Conservation (phyloP, 2,888 invertebrate species). For the Tanytarsus gracilentus region DNA sequence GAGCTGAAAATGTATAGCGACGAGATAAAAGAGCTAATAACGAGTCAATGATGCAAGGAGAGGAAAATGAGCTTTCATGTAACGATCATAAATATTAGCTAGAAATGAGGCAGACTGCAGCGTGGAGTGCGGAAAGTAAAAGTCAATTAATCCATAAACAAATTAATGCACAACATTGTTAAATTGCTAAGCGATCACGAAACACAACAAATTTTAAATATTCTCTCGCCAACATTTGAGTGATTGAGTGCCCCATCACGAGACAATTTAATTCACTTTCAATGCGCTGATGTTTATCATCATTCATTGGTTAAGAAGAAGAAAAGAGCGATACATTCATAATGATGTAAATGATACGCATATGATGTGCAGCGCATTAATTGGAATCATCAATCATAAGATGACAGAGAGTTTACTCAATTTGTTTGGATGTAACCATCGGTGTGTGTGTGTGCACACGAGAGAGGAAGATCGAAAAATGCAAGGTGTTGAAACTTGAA, state of each 20-base stretch:
- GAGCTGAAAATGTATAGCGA: not conserved
- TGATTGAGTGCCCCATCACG: slow-evolving; percentile 21
- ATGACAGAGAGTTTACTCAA: not conserved
- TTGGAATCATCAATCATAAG: slow-evolving; percentile 23
- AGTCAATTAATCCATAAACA: slow-evolving; percentile 26
- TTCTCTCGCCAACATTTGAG: too few species aligned
- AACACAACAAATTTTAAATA: too few species aligned
- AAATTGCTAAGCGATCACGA: not conserved
- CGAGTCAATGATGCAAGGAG: slow-evolving; percentile 14
- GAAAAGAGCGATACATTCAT: too few species aligned
- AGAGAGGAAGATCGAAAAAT: too few species aligned
- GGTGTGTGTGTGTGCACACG: not conserved
- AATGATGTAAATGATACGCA: too few species aligned
- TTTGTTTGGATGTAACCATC: not conserved
- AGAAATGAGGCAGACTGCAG: not conserved
- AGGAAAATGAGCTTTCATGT: slow-evolving; percentile 18
- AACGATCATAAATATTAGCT: slow-evolving; percentile 25
- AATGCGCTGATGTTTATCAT: too few species aligned
- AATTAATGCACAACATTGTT: slow-evolving; percentile 17
- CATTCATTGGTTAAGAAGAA: too few species aligned
- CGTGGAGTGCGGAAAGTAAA: slow-evolving; percentile 14
- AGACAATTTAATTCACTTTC: slow-evolving; percentile 20
- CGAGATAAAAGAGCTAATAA: slow-evolving; percentile 7
- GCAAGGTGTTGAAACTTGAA: too few species aligned
- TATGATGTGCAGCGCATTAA: slow-evolving; percentile 12